These are phyloP conservation scores for Martes martes DNA, from an alignment of 2,113 vertebrate genomes.

Conservation along the genomic window DNA sequence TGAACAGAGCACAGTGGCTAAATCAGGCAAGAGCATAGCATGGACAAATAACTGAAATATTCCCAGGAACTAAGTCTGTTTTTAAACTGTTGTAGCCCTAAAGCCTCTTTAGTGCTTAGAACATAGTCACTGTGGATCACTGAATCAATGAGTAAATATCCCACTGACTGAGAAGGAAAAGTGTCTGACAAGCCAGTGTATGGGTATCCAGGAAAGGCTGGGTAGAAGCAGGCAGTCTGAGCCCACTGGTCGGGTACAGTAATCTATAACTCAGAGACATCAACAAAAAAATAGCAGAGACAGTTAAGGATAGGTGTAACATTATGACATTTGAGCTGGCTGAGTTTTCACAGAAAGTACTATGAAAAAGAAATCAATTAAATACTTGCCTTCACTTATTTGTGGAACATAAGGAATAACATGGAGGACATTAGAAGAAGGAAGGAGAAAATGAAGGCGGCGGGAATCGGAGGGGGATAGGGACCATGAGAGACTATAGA, in stretches of 20 bases:
- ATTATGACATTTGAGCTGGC: neutral
- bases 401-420: no score
- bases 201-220: rapidly evolving
- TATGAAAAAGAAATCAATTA: neutral
- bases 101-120: neutral
- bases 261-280: neutral
- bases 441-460: no score
- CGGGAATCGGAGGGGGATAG: no score
- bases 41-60: neutral
- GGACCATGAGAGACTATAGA: no score
- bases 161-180: neutral
- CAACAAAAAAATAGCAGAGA: neutral
- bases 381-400: neutral
- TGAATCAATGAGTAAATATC: neutral
- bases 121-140: neutral
- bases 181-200: rapidly evolving
- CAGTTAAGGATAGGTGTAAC: neutral
- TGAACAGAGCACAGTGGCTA: neutral
- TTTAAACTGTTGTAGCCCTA: neutral
- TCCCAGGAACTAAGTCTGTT: no score
- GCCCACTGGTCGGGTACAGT: rapidly evolving
- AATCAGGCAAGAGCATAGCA: neutral
- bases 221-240: neutral
- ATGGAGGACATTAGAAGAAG: no score
- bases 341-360: neutral